A percentile compares a stretch with the other conserved stretches of the same genome.
Conservation (phyloP, 1,140 invertebrate species). For the Drosophila yakuba region DNA sequence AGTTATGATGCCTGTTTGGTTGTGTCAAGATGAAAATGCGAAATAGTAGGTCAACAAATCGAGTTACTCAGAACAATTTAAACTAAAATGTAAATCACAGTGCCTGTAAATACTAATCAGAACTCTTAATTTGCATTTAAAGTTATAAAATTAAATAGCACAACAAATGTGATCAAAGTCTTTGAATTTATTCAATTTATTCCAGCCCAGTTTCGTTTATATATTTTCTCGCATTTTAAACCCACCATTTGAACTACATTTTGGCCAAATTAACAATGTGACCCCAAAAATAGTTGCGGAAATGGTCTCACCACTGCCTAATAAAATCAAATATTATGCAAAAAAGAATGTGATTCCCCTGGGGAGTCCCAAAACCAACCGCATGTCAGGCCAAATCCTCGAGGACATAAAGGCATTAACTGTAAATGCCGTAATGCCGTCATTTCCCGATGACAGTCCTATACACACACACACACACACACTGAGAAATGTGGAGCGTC, state of each 20-base stretch:
- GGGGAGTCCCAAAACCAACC: slow-evolving; percentile 2
- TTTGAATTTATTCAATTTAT: not conserved
- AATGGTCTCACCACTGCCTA: slow-evolving; percentile 40
- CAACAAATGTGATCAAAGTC: not conserved
- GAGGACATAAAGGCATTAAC: slow-evolving; percentile 78
- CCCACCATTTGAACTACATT: slow-evolving; percentile 32
- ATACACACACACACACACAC: slow-evolving; percentile 18
- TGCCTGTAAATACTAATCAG: not conserved
- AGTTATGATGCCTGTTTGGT: slow-evolving; percentile 12
- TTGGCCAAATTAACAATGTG: slow-evolving; percentile 39
- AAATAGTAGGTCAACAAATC: slow-evolving; percentile 11
- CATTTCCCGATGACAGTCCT: slow-evolving; percentile 75
- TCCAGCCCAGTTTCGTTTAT: not conserved
- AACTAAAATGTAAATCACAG: not conserved
- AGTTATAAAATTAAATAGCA: not conserved
- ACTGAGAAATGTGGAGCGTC: slow-evolving; percentile 47
- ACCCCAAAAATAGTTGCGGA: slow-evolving; percentile 22
- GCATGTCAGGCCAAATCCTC: slow-evolving; percentile 61
- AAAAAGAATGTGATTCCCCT: slow-evolving; percentile 54
- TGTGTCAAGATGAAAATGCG: slow-evolving; percentile 21
- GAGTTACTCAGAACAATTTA: not conserved
- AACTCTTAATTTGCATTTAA: not conserved
- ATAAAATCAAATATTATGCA: slow-evolving; percentile 79
- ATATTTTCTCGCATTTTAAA: not conserved
- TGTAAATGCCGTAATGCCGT: slow-evolving; percentile 80